phyloP scores from a whole-genome alignment of 2,797 vertebrate genomes.

The Mus caroli region DNA sequence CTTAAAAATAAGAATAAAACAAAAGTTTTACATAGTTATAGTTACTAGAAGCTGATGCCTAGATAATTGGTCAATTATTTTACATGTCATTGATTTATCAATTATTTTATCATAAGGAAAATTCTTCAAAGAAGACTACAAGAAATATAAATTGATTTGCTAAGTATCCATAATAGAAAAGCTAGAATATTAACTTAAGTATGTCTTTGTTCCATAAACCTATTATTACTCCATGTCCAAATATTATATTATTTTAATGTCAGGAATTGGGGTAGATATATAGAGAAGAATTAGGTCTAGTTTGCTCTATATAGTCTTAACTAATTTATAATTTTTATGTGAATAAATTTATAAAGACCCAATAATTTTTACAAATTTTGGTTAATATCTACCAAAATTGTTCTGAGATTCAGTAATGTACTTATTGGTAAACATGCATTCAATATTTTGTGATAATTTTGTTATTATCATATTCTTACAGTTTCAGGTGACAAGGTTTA shows the following conservation, averaged over 20 bases:
- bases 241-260: background rate
- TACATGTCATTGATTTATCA: background rate
- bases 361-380: background rate
- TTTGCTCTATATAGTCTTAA: background rate
- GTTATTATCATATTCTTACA: background rate
- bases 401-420: background rate
- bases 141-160: background rate
- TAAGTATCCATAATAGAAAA: background rate
- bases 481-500: background rate
- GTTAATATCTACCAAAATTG: background rate
- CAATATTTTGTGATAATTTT: background rate
- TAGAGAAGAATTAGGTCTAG: background rate
- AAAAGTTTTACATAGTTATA: too few relatives aligned
- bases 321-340: background rate
- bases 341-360: background rate
- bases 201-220: fast-evolving
- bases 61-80: conserved; percentile 22
- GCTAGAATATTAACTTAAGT: background rate
- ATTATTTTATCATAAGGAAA: background rate
- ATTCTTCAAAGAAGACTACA: background rate
- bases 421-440: background rate
- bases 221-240: background rate
- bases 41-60: background rate
- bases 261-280: background rate
- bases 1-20: background rate